A percentile compares a stretch with the other conserved stretches of the same genome.
Evolutionary conservation across 2,113 vertebrate species (phyloP).

Genomic region (Australoheros scitulus): DNA sequence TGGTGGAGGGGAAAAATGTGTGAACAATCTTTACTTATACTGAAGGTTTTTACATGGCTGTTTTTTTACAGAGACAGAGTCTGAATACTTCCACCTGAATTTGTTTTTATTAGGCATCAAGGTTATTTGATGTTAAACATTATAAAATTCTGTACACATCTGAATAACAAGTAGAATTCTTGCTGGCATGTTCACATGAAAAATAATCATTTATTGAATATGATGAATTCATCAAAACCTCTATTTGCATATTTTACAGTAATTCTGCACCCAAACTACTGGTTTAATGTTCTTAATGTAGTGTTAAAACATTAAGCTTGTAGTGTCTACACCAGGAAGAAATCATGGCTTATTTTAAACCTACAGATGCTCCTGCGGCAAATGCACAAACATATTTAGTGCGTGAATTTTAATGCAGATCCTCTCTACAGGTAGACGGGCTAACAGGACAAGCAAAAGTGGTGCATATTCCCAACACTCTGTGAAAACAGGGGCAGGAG

Average conservation of each 20-base stretch:
- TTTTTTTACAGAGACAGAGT: neutral
- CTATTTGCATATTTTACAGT: slow-evolving; percentile 37
- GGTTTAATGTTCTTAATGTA: neutral
- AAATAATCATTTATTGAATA: neutral
- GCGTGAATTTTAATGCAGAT: neutral
- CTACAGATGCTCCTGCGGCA: neutral
- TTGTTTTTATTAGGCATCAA: neutral
- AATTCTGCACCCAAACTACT: neutral
- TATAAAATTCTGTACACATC: slow-evolving; percentile 20
- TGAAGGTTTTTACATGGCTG: neutral
- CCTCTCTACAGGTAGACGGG: neutral
- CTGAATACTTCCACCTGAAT: neutral
- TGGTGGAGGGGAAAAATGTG: neutral
- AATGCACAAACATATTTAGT: slow-evolving; percentile 8
- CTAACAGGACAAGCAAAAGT: neutral
- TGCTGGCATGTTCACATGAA: slow-evolving; percentile 9
- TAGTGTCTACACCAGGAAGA: neutral
- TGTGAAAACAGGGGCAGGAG: neutral
- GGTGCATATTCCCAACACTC: neutral
- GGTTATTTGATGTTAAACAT: neutral
- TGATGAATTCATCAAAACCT: slow-evolving; percentile 19
- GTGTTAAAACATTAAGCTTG: neutral
- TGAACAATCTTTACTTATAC: neutral
- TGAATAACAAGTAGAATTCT: neutral
- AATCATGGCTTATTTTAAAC: neutral